These are phyloP conservation scores for Microplitis manilae DNA, from an alignment of 2,888 invertebrate species.

Conservation along the genomic window DNA sequence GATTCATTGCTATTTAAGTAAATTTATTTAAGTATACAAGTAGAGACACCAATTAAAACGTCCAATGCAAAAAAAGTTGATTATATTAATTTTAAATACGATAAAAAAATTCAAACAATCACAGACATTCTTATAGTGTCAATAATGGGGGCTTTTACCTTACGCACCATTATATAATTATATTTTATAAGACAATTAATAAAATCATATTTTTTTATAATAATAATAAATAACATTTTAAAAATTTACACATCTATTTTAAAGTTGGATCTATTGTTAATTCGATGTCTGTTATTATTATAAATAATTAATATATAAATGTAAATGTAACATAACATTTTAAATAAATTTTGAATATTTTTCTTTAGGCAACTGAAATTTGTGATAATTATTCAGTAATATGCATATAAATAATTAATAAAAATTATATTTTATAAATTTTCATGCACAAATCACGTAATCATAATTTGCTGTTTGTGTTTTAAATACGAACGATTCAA, in stretches of 20 bases:
- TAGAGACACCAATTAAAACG: too few relatives aligned
- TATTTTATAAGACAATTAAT: neutral
- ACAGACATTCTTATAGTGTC: too few relatives aligned
- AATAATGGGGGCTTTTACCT: too few relatives aligned
- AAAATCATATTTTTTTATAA: slow-evolving; percentile 5
- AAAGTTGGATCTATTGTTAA: neutral
- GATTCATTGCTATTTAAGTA: too few relatives aligned
- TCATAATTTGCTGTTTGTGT: neutral
- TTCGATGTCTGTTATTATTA: neutral
- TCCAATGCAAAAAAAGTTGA: too few relatives aligned
- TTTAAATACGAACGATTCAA: slow-evolving; percentile 18
- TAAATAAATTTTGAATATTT: neutral
- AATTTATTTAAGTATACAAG: too few relatives aligned
- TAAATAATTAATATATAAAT: neutral
- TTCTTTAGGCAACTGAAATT: neutral
- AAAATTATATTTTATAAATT: neutral
- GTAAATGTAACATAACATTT: neutral
- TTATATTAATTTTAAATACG: too few relatives aligned
- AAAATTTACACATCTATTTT: neutral
- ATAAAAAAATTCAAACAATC: too few relatives aligned
- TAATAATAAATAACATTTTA: slow-evolving; percentile 9
- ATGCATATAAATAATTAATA: neutral
- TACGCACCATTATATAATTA: slow-evolving; percentile 22
- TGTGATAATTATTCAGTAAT: neutral
- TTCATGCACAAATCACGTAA: neutral